Evolutionary conservation across 2,113 vertebrate genomes (phyloP), one percentile per base, ranked within the genome.

Genomic region (Scophthalmus maximus): DNA sequence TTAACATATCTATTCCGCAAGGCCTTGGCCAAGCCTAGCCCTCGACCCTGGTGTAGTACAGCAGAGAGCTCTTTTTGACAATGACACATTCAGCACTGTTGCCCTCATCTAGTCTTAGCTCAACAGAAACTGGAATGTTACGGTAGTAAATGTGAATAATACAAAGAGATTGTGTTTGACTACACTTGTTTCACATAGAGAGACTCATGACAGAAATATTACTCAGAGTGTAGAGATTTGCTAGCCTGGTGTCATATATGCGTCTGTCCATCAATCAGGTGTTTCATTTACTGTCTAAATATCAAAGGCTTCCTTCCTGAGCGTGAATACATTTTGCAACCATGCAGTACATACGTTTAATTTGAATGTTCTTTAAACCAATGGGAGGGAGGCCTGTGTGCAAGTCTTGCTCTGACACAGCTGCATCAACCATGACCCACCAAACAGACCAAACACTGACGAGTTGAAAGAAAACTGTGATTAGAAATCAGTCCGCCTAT

Each of bases 401-500:
- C 52, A 46, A 46, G 58, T 32, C 25, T 23, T 15, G 68, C 29
- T 67, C 62, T 58, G 30, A 65, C 71, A 75, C 83, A 86, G 86
- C 83, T 85, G 90, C 84, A 74, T 64, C 66, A 57, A 67, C 84
- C 72, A 57, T 29, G 26, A 50, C 53, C 66, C 70, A 84, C 58
- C 67, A 80, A 72, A 71, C 22, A 69, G 73, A 86, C 72, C 80
- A 78, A 89, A 79, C 42, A 73, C 62, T 61, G 68, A 59, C 65
- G 74, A 78, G 74, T 81, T 85, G 72, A 78, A 85, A 83, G 73
- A 72, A 36, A 38, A 53, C 66, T 64, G 74, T 82, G 81, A 90
- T 87, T 88, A 88, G 65, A 86, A 88, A 83, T 86, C 83, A 86
- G 57, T 42, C 57, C 63, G 61, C 40, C 72, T 78, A 18, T 81